Base-by-base conservation (phyloP, 2,113 vertebrate genomes). In the Camarhynchus parvulus region DNA sequence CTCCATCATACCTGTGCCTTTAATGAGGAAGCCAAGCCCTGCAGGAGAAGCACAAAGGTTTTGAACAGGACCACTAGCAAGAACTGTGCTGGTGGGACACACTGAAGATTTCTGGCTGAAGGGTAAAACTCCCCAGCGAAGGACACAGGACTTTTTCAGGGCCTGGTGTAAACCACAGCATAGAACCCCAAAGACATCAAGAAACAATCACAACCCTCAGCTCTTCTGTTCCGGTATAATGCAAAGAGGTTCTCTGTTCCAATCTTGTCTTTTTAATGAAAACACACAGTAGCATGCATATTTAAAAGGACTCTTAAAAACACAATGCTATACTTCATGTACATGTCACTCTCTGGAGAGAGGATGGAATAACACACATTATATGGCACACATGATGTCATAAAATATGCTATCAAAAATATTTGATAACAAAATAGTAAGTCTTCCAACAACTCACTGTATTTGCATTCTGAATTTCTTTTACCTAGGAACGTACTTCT, bases 221-320 rank as follows among this genome's bases (percentile, higher is more conserved):
- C 35, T 50, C 44, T 81, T 55, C 73, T 56, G 24, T 52, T 84
- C 33, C 56, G 68, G 20, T 31, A 39, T 5, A 84, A 89, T 7
- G 37, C 46, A 89, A 83, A 79, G 49, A 89, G 33, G 55, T 63
- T 91, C 82, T 59, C 63, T 73, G 46, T 44, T 90, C 27, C 50
- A 61, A n/a, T 41, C 68, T 64, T 52, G 61, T 63, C 61, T 59
- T 82, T 73, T 63, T 68, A 95, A 90, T 87, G 78, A 94, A 91
- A 94, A 82, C 50, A 80, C 46, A 55, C 30, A 87, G 56, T 41
- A 94, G 49, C 27, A 64, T 44, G 52, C 47, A 78, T 92, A 91
- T 91, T 92, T 89, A 72, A 95, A 95, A 87, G 49, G 35, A n/a
- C 30, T 83, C 68, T 74, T 89, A 83, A 86, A 80, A 86, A 58